Base-by-base conservation (phyloP, 92 coral and sea anemone species). In the Porites lobata region DNA sequence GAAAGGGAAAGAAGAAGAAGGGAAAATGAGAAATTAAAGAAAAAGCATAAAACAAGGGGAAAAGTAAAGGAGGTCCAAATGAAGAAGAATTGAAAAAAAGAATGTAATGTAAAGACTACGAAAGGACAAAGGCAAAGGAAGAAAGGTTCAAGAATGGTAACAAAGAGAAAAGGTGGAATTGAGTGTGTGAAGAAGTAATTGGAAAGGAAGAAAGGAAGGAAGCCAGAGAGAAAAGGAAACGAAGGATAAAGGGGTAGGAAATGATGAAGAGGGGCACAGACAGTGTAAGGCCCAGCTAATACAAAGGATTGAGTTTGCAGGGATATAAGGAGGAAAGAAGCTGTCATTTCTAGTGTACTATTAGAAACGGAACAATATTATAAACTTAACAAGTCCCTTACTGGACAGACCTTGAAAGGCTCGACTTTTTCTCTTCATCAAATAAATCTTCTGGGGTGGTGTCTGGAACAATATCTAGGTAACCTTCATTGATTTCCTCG, bases 331-430 rank as follows among this genome's bases (percentile, higher is more conserved):
- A 20, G 22, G 32, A 66, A 70, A 53, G 54, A 9, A 11, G 11
- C n/a, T 13, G 51, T 10, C 51, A 29, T 70, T 29, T 43, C 47
- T 38, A 3, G 7, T 38, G 47, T 38, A 38, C 47, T 4, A 38
- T 29, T 5, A 32, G 7, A 11, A 17, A 14, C 2, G 21, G 17
- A 1, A 15, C 5, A 18, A 62, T 63, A 7, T 50, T 7, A 9
- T 50, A 1, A 32, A 50, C 43, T 9, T n/a, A 54, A 9, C 20
- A n/a, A 74, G 26, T 51, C 52, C n/a, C 74, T 74, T 74, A 84
- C 73, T 52, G 73, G 62, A 75, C 88, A 84, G 81, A 89, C 92
- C 92, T 89, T 83, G 79, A 61, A 32, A 69, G 24, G 21, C 85
- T 66, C 4, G 75, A 21, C 65, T 19, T 69, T 6, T 19, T 77